Conservation (phyloP, 2,113 vertebrate species). For the Tupaia tana region DNA sequence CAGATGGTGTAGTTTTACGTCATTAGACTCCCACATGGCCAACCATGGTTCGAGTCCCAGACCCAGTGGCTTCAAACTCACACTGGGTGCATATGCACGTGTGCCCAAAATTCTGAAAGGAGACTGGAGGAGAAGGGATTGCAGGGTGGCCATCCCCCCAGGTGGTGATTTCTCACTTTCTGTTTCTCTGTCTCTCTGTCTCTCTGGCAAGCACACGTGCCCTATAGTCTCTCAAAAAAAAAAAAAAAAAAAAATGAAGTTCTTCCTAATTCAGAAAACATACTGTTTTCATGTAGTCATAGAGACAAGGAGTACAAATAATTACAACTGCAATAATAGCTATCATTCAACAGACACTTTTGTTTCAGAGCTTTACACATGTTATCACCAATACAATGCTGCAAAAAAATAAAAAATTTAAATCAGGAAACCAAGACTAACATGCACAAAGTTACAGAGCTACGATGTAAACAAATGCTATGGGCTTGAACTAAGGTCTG, state of each 20-base stretch:
- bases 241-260: background rate
- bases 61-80: no score
- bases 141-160: no score
- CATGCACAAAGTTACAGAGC: background rate
- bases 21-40: no score
- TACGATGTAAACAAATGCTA: background rate
- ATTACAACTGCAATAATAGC: background rate
- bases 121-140: no score
- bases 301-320: background rate
- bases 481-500: background rate
- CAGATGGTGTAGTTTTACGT: no score
- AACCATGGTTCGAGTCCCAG: no score
- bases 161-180: no score
- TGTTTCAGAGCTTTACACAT: rapidly evolving
- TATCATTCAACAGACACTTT: background rate
- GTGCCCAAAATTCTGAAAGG: no score
- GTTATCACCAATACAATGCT: background rate
- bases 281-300: background rate
- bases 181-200: no score
- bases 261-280: background rate
- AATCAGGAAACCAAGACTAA: background rate
- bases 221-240: no score
- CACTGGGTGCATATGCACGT: no score
- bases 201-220: no score
- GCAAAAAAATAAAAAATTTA: background rate